Evolutionary conservation across 2,888 invertebrate genomes (phyloP), one percentile per base, ranked within the genome.

Genomic region (Ceratothoa steindachneri): DNA sequence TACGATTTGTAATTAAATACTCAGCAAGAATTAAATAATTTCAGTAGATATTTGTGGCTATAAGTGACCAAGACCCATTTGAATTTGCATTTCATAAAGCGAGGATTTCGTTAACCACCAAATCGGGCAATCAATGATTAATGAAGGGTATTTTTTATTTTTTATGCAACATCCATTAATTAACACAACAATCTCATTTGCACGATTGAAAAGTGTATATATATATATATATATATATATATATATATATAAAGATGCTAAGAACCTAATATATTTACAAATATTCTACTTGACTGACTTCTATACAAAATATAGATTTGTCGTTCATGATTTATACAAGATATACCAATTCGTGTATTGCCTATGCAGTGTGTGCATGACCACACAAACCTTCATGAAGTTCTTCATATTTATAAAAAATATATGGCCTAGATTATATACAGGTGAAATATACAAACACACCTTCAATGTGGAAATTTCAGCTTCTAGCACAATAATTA

Each of bases 141-240:
- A 41, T 41, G 7, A 41, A 41, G 5, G 41, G 41, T 41, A 41
- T 41, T 41, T 41, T 41, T 41, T 41, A 9, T 41, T 41, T 41
- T 41, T 9, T 41, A 41, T 41, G 41, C 41, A 41, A 41, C 41
- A 41, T 41, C 41, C 41, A 41, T 41, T 9, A 41, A 41, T 5
- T 41, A 41, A 41, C 41, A 41, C 41, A 41, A 41, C 41, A 41
- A 41, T 9, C 15, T 41, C 41, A 41, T 41, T 41, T 55, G 55
- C 24, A 55, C 24, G 19, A 7, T 22, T 22, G 15, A 55, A 19
- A 55, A 19, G 24, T n/a, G 15, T 22, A 5, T 55, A 55, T n/a
- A n/a, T n/a, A n/a, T n/a, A n/a, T n/a, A n/a, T n/a, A 55, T 55
- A 55, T 71, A 64, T 71, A 65, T 64, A 71, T 64, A 71, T 64